Conservation (phyloP, 2,888 invertebrate genomes). For the Drosophila meridiana region DNA sequence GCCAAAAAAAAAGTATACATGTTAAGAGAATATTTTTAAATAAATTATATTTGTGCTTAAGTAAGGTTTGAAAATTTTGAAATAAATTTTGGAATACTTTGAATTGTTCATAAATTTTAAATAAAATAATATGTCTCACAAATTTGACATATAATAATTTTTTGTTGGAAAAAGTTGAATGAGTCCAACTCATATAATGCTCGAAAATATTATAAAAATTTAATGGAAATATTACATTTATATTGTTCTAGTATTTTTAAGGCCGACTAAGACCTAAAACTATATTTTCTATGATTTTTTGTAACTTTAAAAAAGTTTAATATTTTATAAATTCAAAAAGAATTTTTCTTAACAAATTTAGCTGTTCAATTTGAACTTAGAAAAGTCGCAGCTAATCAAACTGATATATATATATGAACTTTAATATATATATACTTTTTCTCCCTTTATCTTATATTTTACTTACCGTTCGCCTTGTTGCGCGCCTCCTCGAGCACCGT, state of each 20-base stretch:
- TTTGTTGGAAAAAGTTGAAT: background rate
- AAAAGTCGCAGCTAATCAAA: background rate
- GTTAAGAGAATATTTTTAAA: background rate
- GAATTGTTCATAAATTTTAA: background rate
- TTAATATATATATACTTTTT: background rate
- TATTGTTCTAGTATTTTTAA: background rate
- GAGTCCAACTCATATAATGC: background rate
- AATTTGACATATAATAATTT: background rate
- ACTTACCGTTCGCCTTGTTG: constrained; percentile 93
- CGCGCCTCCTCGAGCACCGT: constrained; percentile 96
- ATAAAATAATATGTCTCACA: background rate
- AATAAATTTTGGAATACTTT: no score
- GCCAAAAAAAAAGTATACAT: background rate
- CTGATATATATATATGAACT: no score
- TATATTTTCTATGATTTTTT: background rate
- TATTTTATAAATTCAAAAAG: background rate
- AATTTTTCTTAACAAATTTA: background rate
- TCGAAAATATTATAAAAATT: background rate
- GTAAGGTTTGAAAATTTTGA: background rate
- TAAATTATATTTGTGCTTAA: background rate
- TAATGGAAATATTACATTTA: background rate
- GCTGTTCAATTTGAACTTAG: background rate
- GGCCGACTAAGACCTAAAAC: background rate
- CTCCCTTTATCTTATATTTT: background rate
- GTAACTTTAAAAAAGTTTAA: background rate